Evolutionary conservation across 1,140 invertebrate genomes (phyloP).

Genomic region (Pollicipes pollicipes): DNA sequence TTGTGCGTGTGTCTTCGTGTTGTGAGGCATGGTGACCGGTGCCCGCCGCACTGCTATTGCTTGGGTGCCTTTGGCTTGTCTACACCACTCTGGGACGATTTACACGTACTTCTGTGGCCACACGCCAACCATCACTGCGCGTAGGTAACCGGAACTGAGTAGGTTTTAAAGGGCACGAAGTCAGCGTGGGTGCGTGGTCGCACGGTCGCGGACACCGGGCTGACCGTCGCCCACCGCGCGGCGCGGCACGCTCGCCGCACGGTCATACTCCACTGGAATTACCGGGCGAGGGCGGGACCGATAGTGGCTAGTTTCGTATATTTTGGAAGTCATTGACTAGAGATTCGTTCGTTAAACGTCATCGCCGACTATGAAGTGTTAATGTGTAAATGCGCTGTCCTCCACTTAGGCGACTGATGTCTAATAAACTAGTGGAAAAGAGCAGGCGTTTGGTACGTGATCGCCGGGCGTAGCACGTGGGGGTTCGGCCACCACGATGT

Average conservation of each 20-base stretch:
- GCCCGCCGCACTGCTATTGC: too few relatives aligned
- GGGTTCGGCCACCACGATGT: too few relatives aligned
- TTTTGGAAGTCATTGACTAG: not conserved
- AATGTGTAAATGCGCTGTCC: not conserved
- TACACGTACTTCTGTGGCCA: too few relatives aligned
- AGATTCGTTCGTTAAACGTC: not conserved
- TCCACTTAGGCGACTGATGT: not conserved
- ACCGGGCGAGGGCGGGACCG: too few relatives aligned
- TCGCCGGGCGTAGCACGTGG: too few relatives aligned
- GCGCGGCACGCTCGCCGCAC: too few relatives aligned
- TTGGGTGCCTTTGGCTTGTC: not conserved
- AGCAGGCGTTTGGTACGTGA: too few relatives aligned
- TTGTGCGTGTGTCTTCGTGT: not conserved
- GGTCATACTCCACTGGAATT: too few relatives aligned
- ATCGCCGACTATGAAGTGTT: not conserved
- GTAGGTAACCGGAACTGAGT: too few relatives aligned
- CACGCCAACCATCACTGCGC: too few relatives aligned
- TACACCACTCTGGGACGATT: not conserved
- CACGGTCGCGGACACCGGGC: too few relatives aligned
- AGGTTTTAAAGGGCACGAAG: too few relatives aligned
- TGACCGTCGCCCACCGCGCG: not conserved
- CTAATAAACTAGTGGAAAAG: not conserved
- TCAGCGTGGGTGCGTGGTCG: not conserved
- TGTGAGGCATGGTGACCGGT: not conserved
- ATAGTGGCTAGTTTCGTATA: not conserved